Conservation (phyloP, 2,797 vertebrate genomes). For the Delichon dasypus region DNA sequence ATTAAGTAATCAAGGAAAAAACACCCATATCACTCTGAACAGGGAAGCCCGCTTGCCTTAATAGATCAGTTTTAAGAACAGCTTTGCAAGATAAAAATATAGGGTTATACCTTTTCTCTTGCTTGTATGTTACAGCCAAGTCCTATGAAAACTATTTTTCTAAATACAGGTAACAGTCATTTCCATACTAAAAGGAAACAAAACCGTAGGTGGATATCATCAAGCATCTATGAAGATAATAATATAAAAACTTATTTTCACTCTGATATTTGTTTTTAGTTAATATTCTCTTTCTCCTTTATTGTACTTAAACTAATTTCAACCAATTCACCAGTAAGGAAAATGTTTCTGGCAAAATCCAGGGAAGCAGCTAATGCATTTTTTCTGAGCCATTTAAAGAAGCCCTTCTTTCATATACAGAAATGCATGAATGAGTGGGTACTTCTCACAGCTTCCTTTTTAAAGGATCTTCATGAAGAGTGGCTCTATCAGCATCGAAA, state of each 20-base stretch:
- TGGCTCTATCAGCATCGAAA: neutral
- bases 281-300: neutral
- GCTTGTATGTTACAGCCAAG: neutral
- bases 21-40: neutral
- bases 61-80: neutral
- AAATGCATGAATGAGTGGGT: neutral
- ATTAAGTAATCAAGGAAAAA: neutral
- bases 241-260: neutral
- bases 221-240: neutral
- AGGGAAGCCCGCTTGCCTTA: neutral
- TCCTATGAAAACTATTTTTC: neutral
- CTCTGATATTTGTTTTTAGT: neutral
- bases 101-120: neutral
- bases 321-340: neutral
- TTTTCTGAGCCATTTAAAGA: neutral
- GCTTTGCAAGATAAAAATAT: neutral
- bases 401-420: neutral
- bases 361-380: neutral
- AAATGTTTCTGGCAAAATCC: neutral
- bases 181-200: neutral
- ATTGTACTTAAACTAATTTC: neutral
- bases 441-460: neutral
- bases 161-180: neutral
- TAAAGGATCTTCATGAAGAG: neutral
- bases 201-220: neutral